Evolutionary conservation across 2,113 vertebrate species (phyloP), one percentile per base, ranked within the genome.

Genomic region (Origma solitaria): DNA sequence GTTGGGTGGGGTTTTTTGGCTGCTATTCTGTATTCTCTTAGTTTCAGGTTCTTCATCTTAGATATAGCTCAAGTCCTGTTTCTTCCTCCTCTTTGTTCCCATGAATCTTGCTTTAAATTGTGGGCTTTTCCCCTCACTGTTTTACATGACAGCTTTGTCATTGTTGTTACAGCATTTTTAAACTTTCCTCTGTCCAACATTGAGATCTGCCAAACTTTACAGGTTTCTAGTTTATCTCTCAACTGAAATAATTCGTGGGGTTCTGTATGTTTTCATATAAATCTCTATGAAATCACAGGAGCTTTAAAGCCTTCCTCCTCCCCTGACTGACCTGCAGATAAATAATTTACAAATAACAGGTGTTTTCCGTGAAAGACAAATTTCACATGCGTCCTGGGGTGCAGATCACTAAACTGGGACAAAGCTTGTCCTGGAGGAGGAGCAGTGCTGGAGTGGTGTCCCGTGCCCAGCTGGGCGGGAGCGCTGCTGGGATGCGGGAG

Each of bases 401-500:
- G 25, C 21, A 1, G 44, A 38, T 20, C 9, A 1, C 21, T 30
- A 47, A 14, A 2, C 8, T 27, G 51, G 86, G 70, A 37, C 56
- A 7, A 10, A 76, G 70, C 53, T 61, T 22, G 54, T 44, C 14
- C 22, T 4, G 35, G 13, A 24, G 33, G 25, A 65, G 60, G 42
- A 38, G 53, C 60, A 2, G 60, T 1, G 40, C 82, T 27, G 68
- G 65, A 13, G 56, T 20, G 15, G 21, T 12, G 82, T 97, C 96
- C 96, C 92, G 57, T 96, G 94, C 88, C 89, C 9, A 25, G 42
- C 61, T 84, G 83, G 0, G 25, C 38, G 58, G 56, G 90, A 40
- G 95, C 95, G 79, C 70, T 75, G 94, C 93, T 83, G 93, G 82
- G 90, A 86, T 88, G 72, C 40, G 84, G 97, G 89, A 95, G 50